Evolutionary conservation across 2,113 vertebrate genomes (phyloP), one percentile per base, ranked within the genome.

Genomic region (Tyto alba): DNA sequence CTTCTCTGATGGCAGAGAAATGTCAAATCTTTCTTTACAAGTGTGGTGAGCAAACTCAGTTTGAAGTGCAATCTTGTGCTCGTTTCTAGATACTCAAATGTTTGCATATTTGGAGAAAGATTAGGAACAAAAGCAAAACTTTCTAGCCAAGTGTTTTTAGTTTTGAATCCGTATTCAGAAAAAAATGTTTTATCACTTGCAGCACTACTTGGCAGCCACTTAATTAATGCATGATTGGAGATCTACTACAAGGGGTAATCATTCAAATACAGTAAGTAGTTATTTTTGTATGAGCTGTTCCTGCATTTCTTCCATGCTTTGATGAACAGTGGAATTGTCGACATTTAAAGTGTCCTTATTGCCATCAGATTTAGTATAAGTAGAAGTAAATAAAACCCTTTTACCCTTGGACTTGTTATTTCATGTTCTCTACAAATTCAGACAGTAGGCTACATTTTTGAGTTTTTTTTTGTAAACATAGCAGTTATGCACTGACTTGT

Each of bases 391-490:
- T n/a, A 67, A 88, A 90, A 43, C 16, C 23, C 20, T 74, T 83
- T 69, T 74, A 41, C 32, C 20, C 38, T 90, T 71, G 40, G 59
- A 63, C 41, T 88, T 83, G 16, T 80, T 25, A 17, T 90, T 96
- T 88, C 63, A 59, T 25, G 64, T 59, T 69, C 15, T 30, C 34
- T 80, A 38, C 21, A 91, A 63, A 88, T 85, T 83, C 55, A 86
- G 47, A 62, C n/a, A 80, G n/a, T 52, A 67, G 72, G 41, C 45
- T 56, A 62, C 50, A 67, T 53, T 96, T 88, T 77, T 71, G 68
- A 96, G 78, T 55, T 55, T 88, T 92, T 85, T 29, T 93, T 81
- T 85, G 63, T 77, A 94, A 94, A 47, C 40, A 56, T 62, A 93
- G 36, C 19, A 73, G 19, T 41, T 74, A 20, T 90, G 64, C 16